phyloP scores from a whole-genome alignment of 2,888 invertebrate species.

The Drosophila atroscutellata region DNA sequence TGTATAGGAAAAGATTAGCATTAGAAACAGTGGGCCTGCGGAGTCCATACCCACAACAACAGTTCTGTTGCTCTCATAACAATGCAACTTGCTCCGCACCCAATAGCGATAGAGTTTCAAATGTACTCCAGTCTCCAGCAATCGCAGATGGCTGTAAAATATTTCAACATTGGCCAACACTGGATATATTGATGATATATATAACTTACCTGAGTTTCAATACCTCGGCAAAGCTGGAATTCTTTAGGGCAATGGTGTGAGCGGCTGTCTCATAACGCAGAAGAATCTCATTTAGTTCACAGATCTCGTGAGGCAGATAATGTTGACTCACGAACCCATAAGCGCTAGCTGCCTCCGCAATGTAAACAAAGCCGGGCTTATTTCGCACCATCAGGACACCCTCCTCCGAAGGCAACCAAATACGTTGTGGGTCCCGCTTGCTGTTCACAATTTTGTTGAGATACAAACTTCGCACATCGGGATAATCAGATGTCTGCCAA shows the following conservation, averaged over 20 bases:
- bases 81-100: constrained; percentile 74
- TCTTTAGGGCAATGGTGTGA: constrained; percentile 58
- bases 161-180: background rate
- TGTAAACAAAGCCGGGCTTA: constrained; percentile 78
- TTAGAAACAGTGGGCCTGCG: constrained; percentile 80
- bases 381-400: constrained; percentile 75
- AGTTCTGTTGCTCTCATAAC: constrained; percentile 71
- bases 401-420: constrained; percentile 71
- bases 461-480: constrained; percentile 72
- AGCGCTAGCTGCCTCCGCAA: constrained; percentile 74
- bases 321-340: constrained; percentile 73
- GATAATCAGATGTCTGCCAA: constrained; percentile 47
- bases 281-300: constrained; percentile 82
- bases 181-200: background rate
- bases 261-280: constrained; percentile 68
- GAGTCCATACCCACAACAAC: constrained; percentile 82
- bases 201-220: constrained; percentile 47
- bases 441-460: constrained; percentile 65
- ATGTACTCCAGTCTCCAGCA: constrained; percentile 81
- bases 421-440: constrained; percentile 42
- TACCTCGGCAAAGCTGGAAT: constrained; percentile 80
- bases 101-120: constrained; percentile 72
- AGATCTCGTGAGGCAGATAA: constrained; percentile 82
- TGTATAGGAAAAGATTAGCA: constrained; percentile 67
- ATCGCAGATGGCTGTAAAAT: constrained; percentile 66